Conservation (phyloP, 2,113 vertebrate genomes). For the Dasyurus viverrinus region DNA sequence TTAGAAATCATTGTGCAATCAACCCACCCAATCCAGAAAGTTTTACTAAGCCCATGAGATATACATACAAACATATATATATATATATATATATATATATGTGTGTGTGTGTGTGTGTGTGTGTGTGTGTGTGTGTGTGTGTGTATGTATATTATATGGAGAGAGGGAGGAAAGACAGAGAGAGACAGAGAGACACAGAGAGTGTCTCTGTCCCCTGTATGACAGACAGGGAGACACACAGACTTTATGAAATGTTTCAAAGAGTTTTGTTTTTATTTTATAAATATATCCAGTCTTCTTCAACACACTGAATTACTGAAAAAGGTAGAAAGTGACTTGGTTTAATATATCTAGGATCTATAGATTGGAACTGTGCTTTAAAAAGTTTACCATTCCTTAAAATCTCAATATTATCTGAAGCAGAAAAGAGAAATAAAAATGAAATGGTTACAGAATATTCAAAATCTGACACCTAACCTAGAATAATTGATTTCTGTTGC, state of each 20-base stretch:
- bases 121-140: too few relatives aligned
- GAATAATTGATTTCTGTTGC: neutral
- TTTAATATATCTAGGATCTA: slow-evolving; percentile 20
- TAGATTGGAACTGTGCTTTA: slow-evolving; percentile 15
- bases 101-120: too few relatives aligned
- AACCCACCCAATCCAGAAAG: neutral
- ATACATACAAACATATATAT: too few relatives aligned
- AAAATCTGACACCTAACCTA: neutral
- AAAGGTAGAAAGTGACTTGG: slow-evolving; percentile 21
- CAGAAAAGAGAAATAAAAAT: neutral
- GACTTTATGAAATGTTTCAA: too few relatives aligned
- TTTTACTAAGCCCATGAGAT: slow-evolving; percentile 40
- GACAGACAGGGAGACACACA: too few relatives aligned
- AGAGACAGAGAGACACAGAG: too few relatives aligned
- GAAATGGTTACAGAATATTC: neutral
- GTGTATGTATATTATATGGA: too few relatives aligned
- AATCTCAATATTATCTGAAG: neutral
- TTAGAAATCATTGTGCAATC: neutral
- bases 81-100: too few relatives aligned
- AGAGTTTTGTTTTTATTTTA: too few relatives aligned
- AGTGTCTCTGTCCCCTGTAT: too few relatives aligned
- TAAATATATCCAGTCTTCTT: neutral
- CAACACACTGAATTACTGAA: slow-evolving; percentile 52
- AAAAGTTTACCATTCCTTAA: slow-evolving; percentile 36
- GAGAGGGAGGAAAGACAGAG: too few relatives aligned